Conservation (phyloP, 37 sponge, comb jelly and placozoan species). For the Chondrosia reniformis region DNA sequence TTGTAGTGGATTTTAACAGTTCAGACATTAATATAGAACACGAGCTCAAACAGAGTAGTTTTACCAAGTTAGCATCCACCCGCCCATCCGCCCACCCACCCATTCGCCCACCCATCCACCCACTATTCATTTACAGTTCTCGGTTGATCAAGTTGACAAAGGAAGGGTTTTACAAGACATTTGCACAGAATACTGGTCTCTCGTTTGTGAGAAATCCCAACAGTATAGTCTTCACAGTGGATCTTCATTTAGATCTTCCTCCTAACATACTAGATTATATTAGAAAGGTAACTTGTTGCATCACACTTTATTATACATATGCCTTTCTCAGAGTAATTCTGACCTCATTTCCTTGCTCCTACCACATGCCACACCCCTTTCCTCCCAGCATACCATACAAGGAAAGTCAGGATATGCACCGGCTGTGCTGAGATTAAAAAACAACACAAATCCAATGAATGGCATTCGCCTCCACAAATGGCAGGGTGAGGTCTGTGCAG, state of each 20-base stretch:
- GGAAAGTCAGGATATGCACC: slow-evolving; percentile 69
- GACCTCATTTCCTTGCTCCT: no score
- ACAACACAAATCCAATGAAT: background rate
- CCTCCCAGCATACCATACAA: slow-evolving; percentile 52
- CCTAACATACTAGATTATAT: slow-evolving; percentile 17
- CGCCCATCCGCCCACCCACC: background rate
- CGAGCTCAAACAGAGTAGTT: slow-evolving; percentile 17
- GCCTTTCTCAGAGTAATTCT: no score
- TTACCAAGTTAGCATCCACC: background rate
- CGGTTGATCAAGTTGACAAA: background rate
- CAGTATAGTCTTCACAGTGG: slow-evolving; percentile 13
- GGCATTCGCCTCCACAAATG: no score
- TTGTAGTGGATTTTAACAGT: slow-evolving; percentile 70
- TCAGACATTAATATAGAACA: slow-evolving; percentile 48
- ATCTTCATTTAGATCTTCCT: slow-evolving; percentile 17
- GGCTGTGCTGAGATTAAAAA: slow-evolving; percentile 48
- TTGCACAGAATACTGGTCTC: background rate
- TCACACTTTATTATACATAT: background rate
- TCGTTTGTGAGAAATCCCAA: background rate
- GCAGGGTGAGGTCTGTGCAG: background rate
- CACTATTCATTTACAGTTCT: background rate
- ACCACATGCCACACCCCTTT: background rate
- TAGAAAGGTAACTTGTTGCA: slow-evolving; percentile 8
- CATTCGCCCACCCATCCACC: background rate
- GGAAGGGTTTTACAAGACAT: background rate